A percentile compares a stretch with the other conserved stretches of the same genome.
These are phyloP conservation scores for Pavo muticus DNA, from an alignment of 2,113 vertebrate species.

Conservation along the genomic window DNA sequence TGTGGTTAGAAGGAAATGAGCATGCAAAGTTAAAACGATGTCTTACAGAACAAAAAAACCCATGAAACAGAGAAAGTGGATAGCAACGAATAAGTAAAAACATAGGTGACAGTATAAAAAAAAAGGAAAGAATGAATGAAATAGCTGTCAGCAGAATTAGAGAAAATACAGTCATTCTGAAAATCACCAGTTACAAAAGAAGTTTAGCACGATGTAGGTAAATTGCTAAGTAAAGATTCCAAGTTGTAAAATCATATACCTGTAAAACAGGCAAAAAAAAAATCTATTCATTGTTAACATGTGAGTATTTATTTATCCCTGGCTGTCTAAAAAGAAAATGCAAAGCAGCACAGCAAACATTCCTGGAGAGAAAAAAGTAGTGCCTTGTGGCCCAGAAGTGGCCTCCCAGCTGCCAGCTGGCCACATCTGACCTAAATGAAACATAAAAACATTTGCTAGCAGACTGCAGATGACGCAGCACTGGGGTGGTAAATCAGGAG, in stretches of 20 bases:
- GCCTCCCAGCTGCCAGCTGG: conserved; percentile 10
- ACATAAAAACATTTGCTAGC: neutral
- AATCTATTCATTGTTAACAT: neutral
- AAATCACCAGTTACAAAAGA: conserved; percentile 17
- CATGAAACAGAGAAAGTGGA: neutral
- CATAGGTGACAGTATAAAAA: neutral
- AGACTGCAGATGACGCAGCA: neutral
- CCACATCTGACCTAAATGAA: conserved; percentile 20
- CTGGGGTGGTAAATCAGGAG: neutral
- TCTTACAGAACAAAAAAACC: neutral
- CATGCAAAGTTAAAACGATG: neutral
- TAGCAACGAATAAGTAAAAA: neutral
- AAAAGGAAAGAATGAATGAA: conserved; percentile 11
- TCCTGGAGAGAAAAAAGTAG: neutral
- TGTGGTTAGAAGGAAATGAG: neutral
- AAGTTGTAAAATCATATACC: neutral
- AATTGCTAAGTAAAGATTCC: neutral
- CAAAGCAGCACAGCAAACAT: neutral
- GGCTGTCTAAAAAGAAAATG: neutral
- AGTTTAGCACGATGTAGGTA: neutral
- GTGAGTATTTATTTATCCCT: neutral
- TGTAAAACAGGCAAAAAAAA: neutral
- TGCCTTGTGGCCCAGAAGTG: neutral
- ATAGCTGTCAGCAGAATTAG: conserved; percentile 10
- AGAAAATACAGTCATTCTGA: conserved; percentile 6